Conservation (phyloP, 2,888 invertebrate species). For the Unio delphinus region DNA sequence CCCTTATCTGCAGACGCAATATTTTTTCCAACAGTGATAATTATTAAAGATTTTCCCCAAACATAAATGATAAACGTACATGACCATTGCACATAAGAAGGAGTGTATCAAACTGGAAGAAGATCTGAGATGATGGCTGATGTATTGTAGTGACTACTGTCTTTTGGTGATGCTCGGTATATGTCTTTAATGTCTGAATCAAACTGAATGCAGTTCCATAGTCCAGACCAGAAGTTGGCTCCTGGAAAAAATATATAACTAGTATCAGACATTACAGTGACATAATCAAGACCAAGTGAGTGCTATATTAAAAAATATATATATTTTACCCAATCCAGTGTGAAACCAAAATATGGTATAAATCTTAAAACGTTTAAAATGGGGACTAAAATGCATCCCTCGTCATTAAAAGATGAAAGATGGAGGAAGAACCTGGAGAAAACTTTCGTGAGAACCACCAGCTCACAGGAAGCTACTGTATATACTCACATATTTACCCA, state of each 20-base stretch:
- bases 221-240: constrained; percentile 87
- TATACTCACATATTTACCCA: too few relatives aligned
- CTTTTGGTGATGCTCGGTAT: constrained; percentile 83
- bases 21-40: not conserved
- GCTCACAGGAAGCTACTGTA: too few relatives aligned
- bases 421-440: too few relatives aligned
- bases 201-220: constrained; percentile 84
- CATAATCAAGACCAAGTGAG: too few relatives aligned
- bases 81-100: constrained; percentile 77
- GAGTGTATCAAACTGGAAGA: constrained; percentile 86
- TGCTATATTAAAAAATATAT: too few relatives aligned
- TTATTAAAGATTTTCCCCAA: not conserved
- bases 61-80: constrained; percentile 40
- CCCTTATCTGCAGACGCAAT: not conserved
- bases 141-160: constrained; percentile 86
- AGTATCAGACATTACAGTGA: too few relatives aligned
- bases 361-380: too few relatives aligned
- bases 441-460: too few relatives aligned
- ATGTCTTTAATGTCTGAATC: constrained; percentile 82
- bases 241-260: constrained; percentile 73
- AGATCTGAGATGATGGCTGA: constrained; percentile 87
- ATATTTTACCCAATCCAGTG: too few relatives aligned
- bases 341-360: too few relatives aligned
- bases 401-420: not conserved
- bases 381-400: not conserved